A percentile compares a stretch with the other conserved stretches of the same genome.
Conservation (phyloP, 2,888 invertebrate species). For the Trypoxylon attenuatum region DNA sequence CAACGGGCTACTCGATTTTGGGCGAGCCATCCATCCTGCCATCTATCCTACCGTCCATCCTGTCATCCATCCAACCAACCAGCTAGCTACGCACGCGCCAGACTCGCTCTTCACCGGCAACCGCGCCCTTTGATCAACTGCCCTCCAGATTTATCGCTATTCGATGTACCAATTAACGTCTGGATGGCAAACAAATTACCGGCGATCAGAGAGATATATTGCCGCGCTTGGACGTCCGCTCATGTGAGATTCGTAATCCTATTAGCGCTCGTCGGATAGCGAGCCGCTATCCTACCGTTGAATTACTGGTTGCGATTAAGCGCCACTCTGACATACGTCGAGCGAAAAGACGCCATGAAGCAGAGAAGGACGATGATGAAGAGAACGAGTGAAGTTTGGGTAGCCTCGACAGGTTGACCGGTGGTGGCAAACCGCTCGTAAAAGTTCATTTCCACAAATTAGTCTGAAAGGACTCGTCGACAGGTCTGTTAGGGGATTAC, state of each 20-base stretch:
- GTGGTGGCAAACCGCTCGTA: neutral
- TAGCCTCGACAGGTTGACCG: neutral
- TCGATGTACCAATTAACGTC: constrained; percentile 57
- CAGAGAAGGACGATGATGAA: too few relatives aligned
- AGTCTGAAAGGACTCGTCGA: constrained; percentile 36
- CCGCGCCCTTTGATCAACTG: constrained; percentile 55
- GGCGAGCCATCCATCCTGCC: constrained; percentile 27
- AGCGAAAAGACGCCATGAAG: neutral
- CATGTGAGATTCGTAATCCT: neutral
- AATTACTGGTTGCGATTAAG: neutral
- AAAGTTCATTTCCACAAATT: constrained; percentile 41
- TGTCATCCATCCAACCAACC: too few relatives aligned
- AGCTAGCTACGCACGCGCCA: constrained; percentile 12
- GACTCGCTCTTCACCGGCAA: neutral
- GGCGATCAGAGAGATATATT: neutral
- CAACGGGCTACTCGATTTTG: constrained; percentile 60
- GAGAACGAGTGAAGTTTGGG: too few relatives aligned
- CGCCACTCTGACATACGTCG: neutral
- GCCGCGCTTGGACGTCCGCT: neutral
- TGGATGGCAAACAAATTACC: constrained; percentile 1
- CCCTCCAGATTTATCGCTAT: constrained; percentile 62
- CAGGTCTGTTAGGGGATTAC: constrained; percentile 27
- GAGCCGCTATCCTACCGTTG: neutral
- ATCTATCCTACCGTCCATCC: neutral
- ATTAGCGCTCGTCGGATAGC: neutral